phyloP scores from a whole-genome alignment of 1,140 invertebrate species.

The Trypoxylus dichotomus region DNA sequence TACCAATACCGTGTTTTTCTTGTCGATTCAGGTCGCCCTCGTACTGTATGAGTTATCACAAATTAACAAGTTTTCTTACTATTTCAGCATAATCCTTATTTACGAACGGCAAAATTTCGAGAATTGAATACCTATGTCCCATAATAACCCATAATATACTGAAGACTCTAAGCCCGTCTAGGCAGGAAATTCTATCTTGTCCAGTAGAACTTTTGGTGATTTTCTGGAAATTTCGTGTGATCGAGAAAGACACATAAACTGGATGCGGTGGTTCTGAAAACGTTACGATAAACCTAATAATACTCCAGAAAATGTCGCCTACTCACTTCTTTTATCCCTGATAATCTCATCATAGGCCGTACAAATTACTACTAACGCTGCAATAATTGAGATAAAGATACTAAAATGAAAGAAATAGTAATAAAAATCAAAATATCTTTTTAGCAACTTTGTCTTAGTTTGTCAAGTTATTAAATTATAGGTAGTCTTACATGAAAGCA shows the following conservation, averaged over 20 bases:
- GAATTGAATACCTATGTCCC: constrained; percentile 23
- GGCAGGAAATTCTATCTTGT: background rate
- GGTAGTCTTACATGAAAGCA: background rate
- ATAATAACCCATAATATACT: constrained; percentile 28
- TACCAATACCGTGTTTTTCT: no score
- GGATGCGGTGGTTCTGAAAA: background rate
- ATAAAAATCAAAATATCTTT: background rate
- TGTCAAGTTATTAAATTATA: background rate
- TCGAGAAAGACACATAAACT: background rate
- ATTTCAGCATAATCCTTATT: background rate
- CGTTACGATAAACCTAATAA: background rate
- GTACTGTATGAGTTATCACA: no score
- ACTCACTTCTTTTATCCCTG: background rate
- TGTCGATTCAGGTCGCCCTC: no score
- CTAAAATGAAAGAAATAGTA: constrained; percentile 6
- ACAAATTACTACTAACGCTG: background rate
- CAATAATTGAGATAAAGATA: constrained; percentile 5
- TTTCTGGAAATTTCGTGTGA: background rate
- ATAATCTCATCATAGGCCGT: constrained; percentile 8
- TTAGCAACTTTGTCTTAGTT: background rate
- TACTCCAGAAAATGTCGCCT: background rate
- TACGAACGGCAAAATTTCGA: background rate
- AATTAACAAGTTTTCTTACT: background rate
- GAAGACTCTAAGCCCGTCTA: constrained; percentile 27
- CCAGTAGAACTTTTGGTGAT: background rate